These are phyloP conservation scores for Hiodon tergisus DNA, from an alignment of 2,113 vertebrate genomes.

Conservation along the genomic window DNA sequence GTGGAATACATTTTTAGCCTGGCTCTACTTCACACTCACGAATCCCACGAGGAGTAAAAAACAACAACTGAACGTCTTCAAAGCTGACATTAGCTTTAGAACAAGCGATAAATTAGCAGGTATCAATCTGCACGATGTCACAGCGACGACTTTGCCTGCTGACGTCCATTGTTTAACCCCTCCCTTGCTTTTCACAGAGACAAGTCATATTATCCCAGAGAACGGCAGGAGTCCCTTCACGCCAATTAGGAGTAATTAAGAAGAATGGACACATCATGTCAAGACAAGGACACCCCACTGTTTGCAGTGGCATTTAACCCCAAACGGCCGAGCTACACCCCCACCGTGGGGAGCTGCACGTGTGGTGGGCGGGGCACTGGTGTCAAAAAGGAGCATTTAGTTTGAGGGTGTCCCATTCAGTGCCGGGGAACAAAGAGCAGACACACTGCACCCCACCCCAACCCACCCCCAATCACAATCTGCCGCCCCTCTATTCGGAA, in stretches of 20 bases:
- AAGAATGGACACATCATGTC: slow-evolving; percentile 59
- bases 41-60: neutral
- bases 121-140: neutral
- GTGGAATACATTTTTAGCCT: no score
- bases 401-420: slow-evolving; percentile 36
- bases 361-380: neutral
- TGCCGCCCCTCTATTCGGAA: slow-evolving; percentile 20
- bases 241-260: slow-evolving; percentile 69
- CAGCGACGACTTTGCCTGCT: slow-evolving; percentile 4
- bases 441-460: slow-evolving; percentile 2
- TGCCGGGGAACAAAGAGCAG: slow-evolving; percentile 17
- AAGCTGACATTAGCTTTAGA: neutral
- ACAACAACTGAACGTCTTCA: neutral
- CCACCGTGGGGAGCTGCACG: slow-evolving; percentile 32
- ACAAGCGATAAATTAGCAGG: neutral
- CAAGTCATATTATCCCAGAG: slow-evolving; percentile 45
- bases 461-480: neutral
- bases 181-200: slow-evolving; percentile 9
- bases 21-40: no score
- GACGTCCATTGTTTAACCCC: slow-evolving; percentile 47
- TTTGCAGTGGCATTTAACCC: slow-evolving; percentile 29
- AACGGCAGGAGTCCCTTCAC: slow-evolving; percentile 64
- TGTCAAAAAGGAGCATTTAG: slow-evolving; percentile 46
- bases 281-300: slow-evolving; percentile 61
- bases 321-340: slow-evolving; percentile 28